Percentiles rank a stretch among this genome's conserved stretches.
phyloP scores from a whole-genome alignment of 2,797 vertebrate species.

The Rhabdomys pumilio region DNA sequence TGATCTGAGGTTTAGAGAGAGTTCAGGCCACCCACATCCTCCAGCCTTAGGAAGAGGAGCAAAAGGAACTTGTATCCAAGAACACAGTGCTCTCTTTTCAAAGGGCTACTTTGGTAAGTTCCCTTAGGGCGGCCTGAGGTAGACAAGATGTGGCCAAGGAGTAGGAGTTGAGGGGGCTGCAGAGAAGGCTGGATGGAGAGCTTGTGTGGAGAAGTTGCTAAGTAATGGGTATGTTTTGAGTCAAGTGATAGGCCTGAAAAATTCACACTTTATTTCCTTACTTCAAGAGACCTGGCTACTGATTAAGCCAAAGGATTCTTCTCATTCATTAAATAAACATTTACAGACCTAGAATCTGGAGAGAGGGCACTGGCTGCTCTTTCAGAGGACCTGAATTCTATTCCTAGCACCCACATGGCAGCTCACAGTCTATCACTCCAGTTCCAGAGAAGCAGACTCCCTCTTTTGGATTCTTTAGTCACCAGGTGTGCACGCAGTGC shows the following conservation, averaged over 20 bases:
- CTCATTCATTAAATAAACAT: background rate
- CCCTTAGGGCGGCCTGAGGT: background rate
- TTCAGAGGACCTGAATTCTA: background rate
- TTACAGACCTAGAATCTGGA: background rate
- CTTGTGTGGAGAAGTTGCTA: background rate
- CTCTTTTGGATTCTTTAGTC: background rate
- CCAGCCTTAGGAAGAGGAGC: background rate
- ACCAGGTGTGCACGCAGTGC: background rate
- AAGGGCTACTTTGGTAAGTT: background rate
- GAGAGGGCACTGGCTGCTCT: background rate
- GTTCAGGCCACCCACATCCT: background rate
- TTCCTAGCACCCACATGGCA: background rate
- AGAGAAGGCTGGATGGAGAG: background rate
- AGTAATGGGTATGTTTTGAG: background rate
- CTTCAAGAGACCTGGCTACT: background rate
- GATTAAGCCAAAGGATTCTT: background rate
- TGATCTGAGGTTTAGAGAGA: background rate
- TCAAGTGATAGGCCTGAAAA: background rate
- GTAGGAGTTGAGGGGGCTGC: rapidly evolving
- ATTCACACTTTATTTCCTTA: background rate
- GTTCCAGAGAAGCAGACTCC: background rate
- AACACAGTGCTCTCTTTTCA: background rate
- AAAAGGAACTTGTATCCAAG: background rate
- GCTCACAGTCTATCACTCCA: background rate
- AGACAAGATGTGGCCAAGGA: background rate